Percentiles rank a stretch among this genome's conserved stretches.
phyloP scores from a whole-genome alignment of 2,888 invertebrate species.

The Subacronicta megacephala region DNA sequence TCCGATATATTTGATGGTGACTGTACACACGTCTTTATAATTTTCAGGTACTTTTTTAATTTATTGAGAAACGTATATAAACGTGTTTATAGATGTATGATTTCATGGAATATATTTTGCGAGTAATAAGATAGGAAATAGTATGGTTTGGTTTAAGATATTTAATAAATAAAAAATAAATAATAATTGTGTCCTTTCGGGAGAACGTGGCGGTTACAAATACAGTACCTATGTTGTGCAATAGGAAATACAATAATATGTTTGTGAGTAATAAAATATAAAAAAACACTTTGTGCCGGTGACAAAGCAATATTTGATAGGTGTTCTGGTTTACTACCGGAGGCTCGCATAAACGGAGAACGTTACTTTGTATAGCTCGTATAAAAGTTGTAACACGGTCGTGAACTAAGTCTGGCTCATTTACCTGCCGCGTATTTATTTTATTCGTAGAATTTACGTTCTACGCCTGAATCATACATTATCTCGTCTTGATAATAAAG shows the following conservation, averaged over 20 bases:
- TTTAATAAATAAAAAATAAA: no score
- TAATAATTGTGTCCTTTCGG: no score
- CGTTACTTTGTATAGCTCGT: constrained; percentile 59
- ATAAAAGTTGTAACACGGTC: constrained; percentile 72
- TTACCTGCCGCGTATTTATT: constrained; percentile 57
- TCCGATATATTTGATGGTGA: no score
- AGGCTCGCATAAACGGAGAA: constrained; percentile 62
- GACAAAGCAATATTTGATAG: constrained; percentile 69
- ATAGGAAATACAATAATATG: constrained; percentile 40
- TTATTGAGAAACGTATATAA: no score
- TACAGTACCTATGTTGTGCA: constrained; percentile 26
- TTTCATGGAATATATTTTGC: no score
- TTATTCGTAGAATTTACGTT: constrained; percentile 57
- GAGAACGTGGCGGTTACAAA: constrained; percentile 34
- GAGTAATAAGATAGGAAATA: no score
- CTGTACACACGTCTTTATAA: no score
- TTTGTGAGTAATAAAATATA: constrained; percentile 58
- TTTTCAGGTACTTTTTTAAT: no score
- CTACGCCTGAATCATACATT: constrained; percentile 15
- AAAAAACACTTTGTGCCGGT: constrained; percentile 56
- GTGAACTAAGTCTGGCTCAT: constrained; percentile 61
- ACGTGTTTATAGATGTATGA: no score
- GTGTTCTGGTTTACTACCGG: constrained; percentile 66
- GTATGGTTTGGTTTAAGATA: no score
- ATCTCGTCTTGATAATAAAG: constrained; percentile 19